A percentile compares a stretch with the other conserved stretches of the same genome.
phyloP scores from a whole-genome alignment of 2,797 vertebrate species.

The Tenualosa thibaudeaui region DNA sequence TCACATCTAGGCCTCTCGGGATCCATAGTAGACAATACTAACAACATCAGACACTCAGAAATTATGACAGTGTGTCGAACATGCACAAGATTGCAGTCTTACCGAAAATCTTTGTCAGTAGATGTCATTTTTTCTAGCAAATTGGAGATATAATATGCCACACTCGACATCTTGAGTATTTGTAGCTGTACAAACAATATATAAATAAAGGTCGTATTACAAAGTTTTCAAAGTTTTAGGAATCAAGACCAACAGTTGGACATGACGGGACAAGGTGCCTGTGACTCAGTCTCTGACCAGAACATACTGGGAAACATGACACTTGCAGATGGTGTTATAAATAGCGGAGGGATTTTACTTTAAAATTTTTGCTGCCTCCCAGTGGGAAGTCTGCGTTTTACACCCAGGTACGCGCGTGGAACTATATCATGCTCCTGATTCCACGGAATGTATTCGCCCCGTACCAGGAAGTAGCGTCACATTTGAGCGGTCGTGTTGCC shows the following conservation, averaged over 20 bases:
- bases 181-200: conserved; percentile 25
- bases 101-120: conserved; percentile 96
- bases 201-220: background rate
- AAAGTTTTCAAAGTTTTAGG: conserved; percentile 30
- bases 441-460: background rate
- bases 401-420: background rate
- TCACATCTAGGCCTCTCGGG: background rate
- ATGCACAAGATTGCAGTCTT: conserved; percentile 46
- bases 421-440: background rate
- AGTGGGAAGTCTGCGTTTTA: conserved; percentile 40
- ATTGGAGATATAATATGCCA: conserved; percentile 90
- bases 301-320: conserved; percentile 65
- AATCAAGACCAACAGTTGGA: conserved; percentile 55
- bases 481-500: conserved; percentile 61
- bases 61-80: background rate
- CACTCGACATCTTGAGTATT: conserved; percentile 78
- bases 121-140: conserved; percentile 97
- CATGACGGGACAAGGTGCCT: conserved; percentile 60
- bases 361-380: conserved; percentile 41
- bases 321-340: conserved; percentile 65
- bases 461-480: conserved; percentile 38
- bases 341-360: conserved; percentile 61
- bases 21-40: background rate
- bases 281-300: conserved; percentile 38
- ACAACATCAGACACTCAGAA: background rate